These are phyloP conservation scores for Phoebastria nigripes DNA, from an alignment of 2,797 vertebrate species.

Conservation along the genomic window DNA sequence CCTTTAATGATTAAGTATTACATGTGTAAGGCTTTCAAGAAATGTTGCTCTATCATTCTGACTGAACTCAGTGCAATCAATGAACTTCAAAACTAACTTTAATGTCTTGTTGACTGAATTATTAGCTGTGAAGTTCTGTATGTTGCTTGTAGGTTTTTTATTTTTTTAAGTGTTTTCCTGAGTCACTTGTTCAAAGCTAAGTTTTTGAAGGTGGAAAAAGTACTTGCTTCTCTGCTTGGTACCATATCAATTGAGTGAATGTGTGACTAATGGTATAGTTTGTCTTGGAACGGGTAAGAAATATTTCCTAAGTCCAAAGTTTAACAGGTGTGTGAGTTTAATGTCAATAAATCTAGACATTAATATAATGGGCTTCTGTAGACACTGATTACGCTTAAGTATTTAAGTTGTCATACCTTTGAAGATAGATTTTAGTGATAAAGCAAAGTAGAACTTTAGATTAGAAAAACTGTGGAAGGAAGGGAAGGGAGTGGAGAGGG, in stretches of 20 bases:
- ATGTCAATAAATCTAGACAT: slow-evolving; percentile 41
- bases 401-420: background rate
- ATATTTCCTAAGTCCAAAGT: slow-evolving; percentile 58
- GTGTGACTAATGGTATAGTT: slow-evolving; percentile 30
- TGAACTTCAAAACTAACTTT: background rate
- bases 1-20: background rate
- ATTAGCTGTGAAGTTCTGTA: background rate
- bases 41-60: background rate
- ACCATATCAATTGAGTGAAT: background rate
- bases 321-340: slow-evolving; percentile 45
- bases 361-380: slow-evolving; percentile 4
- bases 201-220: background rate
- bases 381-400: background rate
- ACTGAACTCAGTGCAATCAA: background rate
- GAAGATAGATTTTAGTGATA: background rate
- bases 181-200: background rate
- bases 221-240: background rate
- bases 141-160: background rate
- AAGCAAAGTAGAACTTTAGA: background rate
- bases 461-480: background rate
- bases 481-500: background rate
- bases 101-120: background rate
- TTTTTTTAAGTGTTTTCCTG: background rate
- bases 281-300: slow-evolving; percentile 34
- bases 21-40: background rate